Conservation (phyloP, 2,113 vertebrate genomes). For the Origma solitaria region DNA sequence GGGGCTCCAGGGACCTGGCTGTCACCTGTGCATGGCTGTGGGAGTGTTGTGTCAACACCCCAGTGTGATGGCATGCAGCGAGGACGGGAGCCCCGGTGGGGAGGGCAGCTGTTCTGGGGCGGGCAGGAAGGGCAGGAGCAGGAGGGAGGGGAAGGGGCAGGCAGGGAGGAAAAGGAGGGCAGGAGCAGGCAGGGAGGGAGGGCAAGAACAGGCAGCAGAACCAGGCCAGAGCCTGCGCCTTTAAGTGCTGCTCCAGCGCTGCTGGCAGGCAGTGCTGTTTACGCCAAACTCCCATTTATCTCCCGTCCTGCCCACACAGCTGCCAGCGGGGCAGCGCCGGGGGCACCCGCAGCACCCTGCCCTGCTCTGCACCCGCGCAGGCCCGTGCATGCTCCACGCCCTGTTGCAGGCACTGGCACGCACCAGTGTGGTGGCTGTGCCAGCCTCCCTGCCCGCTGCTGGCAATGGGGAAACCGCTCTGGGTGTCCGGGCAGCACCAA, state of each 20-base stretch:
- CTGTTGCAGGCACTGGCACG: background rate
- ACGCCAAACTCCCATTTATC: constrained; percentile 34
- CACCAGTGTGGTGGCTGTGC: background rate
- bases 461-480: background rate
- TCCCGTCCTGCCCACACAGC: constrained; percentile 22
- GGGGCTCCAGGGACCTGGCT: background rate
- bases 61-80: rapidly evolving
- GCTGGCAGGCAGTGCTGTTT: constrained; percentile 47
- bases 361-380: background rate
- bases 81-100: rapidly evolving
- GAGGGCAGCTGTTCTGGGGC: background rate
- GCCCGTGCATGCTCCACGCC: background rate
- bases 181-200: background rate
- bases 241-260: background rate
- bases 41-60: background rate
- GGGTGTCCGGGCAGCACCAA: background rate
- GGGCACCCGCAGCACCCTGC: constrained; percentile 11
- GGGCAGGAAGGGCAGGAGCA: background rate
- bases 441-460: background rate
- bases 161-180: background rate
- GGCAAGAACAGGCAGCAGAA: background rate
- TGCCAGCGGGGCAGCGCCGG: constrained; percentile 12
- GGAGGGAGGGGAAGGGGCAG: background rate
- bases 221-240: constrained; percentile 24
- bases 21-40: rapidly evolving